Evolutionary conservation across 2,888 invertebrate species (phyloP).

Genomic region (Acanthococcus lagerstroemiae): DNA sequence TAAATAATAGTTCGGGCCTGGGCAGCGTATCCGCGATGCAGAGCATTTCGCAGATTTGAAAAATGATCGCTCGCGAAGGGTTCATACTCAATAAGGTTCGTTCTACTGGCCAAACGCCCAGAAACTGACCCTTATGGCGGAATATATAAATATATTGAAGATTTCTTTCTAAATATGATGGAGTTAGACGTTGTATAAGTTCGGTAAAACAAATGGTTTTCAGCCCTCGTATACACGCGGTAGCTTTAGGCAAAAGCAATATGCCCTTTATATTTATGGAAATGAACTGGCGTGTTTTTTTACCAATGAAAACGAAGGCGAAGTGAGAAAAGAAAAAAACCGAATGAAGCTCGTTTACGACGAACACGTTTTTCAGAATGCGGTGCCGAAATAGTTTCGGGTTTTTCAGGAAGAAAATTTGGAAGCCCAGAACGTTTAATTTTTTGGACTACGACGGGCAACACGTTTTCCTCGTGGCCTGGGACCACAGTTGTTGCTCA

Average conservation of each 20-base stretch:
- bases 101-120: conserved; percentile 23
- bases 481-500: too few relatives aligned
- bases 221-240: conserved; percentile 1
- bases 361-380: neutral
- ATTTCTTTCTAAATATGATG: conserved; percentile 24
- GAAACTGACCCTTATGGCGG: conserved; percentile 26
- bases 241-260: conserved; percentile 26
- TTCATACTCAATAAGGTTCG: conserved; percentile 20
- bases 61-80: conserved; percentile 11
- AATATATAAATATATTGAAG: conserved; percentile 23
- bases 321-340: conserved; percentile 3
- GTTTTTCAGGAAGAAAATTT: too few relatives aligned
- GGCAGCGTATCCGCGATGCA: neutral
- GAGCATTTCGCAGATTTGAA: conserved; percentile 24
- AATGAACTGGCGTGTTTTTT: conserved; percentile 17
- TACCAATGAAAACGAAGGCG: conserved; percentile 8
- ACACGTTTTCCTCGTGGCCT: too few relatives aligned
- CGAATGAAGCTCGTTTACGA: neutral
- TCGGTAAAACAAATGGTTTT: conserved; percentile 23
- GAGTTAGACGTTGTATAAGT: conserved; percentile 25
- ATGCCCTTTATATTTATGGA: conserved; percentile 30
- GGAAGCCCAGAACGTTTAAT: too few relatives aligned
- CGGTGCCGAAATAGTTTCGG: too few relatives aligned
- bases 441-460: too few relatives aligned
- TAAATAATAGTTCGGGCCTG: neutral